Evolutionary conservation across 2,113 vertebrate species (phyloP).

Genomic region (Baryphthengus martii): DNA sequence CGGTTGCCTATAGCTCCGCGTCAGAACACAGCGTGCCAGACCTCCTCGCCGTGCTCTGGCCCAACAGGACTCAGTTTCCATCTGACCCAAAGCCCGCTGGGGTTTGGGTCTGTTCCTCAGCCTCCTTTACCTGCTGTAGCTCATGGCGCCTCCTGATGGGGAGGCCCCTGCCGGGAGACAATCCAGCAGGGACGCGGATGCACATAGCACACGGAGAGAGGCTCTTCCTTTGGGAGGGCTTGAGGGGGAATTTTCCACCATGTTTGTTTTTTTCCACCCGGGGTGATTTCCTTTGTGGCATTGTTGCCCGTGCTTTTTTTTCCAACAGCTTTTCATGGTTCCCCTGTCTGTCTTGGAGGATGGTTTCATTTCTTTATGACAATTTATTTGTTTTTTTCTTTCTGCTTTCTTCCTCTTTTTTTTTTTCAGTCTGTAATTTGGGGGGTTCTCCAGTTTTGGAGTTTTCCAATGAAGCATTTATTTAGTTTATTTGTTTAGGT

Average conservation of each 20-base stretch:
- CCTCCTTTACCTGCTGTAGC: background rate
- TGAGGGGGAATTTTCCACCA: background rate
- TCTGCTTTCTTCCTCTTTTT: background rate
- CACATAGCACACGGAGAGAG: background rate
- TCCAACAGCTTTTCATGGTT: background rate
- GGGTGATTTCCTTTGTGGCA: background rate
- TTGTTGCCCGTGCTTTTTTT: background rate
- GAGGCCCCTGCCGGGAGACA: background rate
- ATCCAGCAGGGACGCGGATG: background rate
- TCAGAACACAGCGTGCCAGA: accelerated
- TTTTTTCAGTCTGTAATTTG: background rate
- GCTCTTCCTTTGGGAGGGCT: background rate
- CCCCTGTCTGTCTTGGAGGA: background rate
- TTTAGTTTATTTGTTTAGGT: background rate
- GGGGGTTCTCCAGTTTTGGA: accelerated
- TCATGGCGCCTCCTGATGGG: accelerated
- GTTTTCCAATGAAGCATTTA: background rate
- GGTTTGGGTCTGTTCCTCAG: background rate
- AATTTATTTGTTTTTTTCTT: background rate
- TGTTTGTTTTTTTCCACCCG: background rate
- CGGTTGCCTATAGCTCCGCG: accelerated
- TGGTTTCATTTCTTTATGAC: background rate
- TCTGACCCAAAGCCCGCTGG: background rate
- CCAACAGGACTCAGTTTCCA: background rate
- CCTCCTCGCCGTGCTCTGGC: background rate